Percentiles rank a stretch among this genome's conserved stretches.
Evolutionary conservation across 2,113 vertebrate species (phyloP).

Genomic region (Furnarius figulus): DNA sequence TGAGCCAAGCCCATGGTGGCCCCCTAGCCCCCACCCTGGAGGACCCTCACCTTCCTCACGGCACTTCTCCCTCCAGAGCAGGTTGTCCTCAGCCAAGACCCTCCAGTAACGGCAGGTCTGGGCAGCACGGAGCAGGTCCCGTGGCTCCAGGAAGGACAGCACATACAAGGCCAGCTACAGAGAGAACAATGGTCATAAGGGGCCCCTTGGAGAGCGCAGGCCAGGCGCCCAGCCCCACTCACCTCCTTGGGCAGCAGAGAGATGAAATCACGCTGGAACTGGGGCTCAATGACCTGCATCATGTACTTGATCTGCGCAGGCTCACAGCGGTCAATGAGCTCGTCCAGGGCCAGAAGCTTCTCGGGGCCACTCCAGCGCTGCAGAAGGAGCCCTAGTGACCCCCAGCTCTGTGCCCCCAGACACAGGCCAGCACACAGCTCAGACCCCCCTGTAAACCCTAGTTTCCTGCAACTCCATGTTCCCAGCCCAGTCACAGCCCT

Average conservation of each 20-base stretch:
- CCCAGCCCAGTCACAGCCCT: not conserved
- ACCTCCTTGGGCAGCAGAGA: slow-evolving; percentile 74
- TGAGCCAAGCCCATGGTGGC: not conserved
- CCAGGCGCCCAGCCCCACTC: not conserved
- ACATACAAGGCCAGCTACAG: slow-evolving; percentile 44
- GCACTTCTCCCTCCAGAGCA: slow-evolving; percentile 73
- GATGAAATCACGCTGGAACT: slow-evolving; percentile 74
- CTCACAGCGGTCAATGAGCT: slow-evolving; percentile 71
- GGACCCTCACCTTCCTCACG: slow-evolving; percentile 42
- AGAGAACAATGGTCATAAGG: accelerated
- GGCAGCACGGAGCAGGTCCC: slow-evolving; percentile 62
- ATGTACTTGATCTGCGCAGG: slow-evolving; percentile 72
- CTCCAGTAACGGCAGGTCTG: slow-evolving; percentile 70
- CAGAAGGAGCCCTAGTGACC: not conserved
- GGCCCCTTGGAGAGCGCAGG: accelerated
- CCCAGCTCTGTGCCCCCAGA: not conserved
- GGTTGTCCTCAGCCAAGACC: slow-evolving; percentile 50
- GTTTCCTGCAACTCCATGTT: not conserved
- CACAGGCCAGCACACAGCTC: not conserved
- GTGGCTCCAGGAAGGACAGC: slow-evolving; percentile 49
- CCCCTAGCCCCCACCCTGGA: accelerated
- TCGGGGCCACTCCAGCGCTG: slow-evolving; percentile 62
- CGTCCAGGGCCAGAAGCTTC: slow-evolving; percentile 71
- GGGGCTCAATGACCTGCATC: slow-evolving; percentile 75
- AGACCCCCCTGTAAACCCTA: not conserved